phyloP scores from a whole-genome alignment of 37 sponge, comb jelly and placozoan genomes.

The Agelas oroides region DNA sequence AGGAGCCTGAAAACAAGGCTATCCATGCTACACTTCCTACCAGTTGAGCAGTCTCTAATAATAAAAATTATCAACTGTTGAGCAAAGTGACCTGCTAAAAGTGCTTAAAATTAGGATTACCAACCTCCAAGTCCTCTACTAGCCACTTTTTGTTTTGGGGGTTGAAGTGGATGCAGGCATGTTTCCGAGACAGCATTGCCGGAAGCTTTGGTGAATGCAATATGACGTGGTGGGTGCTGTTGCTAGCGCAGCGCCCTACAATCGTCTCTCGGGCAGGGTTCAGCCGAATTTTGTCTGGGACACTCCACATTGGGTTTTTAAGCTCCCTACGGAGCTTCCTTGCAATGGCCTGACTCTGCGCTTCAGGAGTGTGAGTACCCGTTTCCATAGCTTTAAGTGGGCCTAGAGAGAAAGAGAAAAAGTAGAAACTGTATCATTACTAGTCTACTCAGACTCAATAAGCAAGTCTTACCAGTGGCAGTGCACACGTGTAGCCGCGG shows the following conservation, averaged over 20 bases:
- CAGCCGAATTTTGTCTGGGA: slow-evolving; percentile 36
- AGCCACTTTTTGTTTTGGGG: slow-evolving; percentile 16
- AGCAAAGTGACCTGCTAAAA: too few relatives aligned
- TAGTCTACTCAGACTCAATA: too few relatives aligned
- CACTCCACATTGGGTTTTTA: slow-evolving; percentile 10
- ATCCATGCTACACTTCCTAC: too few relatives aligned
- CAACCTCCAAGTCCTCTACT: slow-evolving; percentile 51
- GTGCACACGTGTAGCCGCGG: too few relatives aligned
- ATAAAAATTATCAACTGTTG: not conserved
- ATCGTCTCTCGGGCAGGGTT: not conserved
- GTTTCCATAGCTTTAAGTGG: too few relatives aligned
- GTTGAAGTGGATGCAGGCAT: slow-evolving; percentile 31
- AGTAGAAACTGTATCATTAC: too few relatives aligned
- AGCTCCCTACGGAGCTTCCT: too few relatives aligned
- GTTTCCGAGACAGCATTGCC: slow-evolving; percentile 48
- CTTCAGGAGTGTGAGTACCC: too few relatives aligned
- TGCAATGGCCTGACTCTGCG: too few relatives aligned
- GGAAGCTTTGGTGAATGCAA: slow-evolving; percentile 39
- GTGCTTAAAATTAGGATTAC: not conserved
- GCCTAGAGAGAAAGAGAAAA: too few relatives aligned
- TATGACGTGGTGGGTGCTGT: not conserved
- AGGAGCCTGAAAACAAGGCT: too few relatives aligned
- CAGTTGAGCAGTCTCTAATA: not conserved
- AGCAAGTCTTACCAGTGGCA: too few relatives aligned
- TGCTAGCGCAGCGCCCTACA: slow-evolving; percentile 21